Evolutionary conservation across 2,797 vertebrate species (phyloP).

Genomic region (Cyprinella venusta): DNA sequence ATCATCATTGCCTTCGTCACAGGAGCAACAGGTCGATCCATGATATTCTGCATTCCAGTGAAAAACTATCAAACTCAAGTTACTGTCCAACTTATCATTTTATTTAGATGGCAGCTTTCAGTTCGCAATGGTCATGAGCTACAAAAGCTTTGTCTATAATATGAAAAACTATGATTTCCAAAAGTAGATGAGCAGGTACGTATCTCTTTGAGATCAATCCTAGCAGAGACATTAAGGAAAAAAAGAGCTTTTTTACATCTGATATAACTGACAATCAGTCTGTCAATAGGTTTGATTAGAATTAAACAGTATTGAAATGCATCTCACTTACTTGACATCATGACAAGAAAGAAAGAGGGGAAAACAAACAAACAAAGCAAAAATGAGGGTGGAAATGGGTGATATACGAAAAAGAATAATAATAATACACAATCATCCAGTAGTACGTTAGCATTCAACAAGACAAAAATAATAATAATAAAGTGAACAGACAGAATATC

Average conservation of each 20-base stretch:
- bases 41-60: background rate
- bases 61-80: conserved; percentile 1
- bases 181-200: conserved; percentile 60
- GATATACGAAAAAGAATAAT: conserved; percentile 12
- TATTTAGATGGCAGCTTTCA: conserved; percentile 73
- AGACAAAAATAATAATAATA: background rate
- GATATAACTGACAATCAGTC: conserved; percentile 25
- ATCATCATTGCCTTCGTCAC: background rate
- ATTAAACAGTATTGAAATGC: conserved; percentile 17
- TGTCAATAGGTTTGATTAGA: conserved; percentile 15
- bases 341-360: background rate
- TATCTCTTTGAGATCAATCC: conserved; percentile 54
- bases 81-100: conserved; percentile 71
- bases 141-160: conserved; percentile 68
- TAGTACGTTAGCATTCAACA: conserved; percentile 11
- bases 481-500: conserved; percentile 6
- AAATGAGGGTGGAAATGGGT: background rate
- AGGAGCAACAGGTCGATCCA: background rate
- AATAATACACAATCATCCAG: conserved; percentile 5
- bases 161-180: conserved; percentile 72
- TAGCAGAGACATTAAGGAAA: conserved; percentile 59
- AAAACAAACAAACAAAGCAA: background rate
- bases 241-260: conserved; percentile 40
- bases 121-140: conserved; percentile 69
- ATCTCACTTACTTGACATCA: background rate